These are phyloP conservation scores for Aphelenchoides avenae DNA, from an alignment of 1,140 invertebrate genomes.

Conservation along the genomic window DNA sequence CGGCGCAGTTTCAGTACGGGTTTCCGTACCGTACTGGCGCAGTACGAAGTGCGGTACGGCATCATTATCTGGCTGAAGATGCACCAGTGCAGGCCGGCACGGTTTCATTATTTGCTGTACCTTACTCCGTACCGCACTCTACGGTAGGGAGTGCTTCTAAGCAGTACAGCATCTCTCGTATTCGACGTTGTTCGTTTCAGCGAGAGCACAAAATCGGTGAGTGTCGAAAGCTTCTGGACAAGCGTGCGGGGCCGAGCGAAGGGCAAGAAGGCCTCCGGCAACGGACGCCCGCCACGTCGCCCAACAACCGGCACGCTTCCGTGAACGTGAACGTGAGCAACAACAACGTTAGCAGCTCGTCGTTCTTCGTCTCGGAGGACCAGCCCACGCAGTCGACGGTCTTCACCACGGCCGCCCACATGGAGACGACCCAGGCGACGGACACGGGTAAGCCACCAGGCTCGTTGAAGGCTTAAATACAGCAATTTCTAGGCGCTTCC, in stretches of 20 bases:
- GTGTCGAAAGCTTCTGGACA: conserved; percentile 41
- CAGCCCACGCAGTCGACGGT: conserved; percentile 33
- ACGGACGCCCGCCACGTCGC: conserved; percentile 9
- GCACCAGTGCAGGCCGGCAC: too few relatives aligned
- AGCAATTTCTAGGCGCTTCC: conserved; percentile 35
- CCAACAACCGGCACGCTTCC: conserved; percentile 24
- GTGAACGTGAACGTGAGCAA: conserved; percentile 19
- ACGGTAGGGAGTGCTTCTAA: conserved; percentile 9
- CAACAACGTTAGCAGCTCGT: conserved; percentile 26
- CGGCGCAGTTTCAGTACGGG: too few relatives aligned
- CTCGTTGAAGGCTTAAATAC: conserved; percentile 2
- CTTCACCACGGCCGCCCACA: conserved; percentile 49
- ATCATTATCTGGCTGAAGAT: too few relatives aligned
- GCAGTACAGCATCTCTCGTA: neutral
- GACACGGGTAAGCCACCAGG: conserved; percentile 22
- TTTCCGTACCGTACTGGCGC: too few relatives aligned
- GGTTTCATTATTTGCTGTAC: too few relatives aligned
- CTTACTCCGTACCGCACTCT: too few relatives aligned
- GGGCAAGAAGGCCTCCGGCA: conserved; percentile 18
- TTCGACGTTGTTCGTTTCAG: conserved; percentile 29
- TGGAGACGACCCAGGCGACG: conserved; percentile 33
- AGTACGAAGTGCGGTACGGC: too few relatives aligned
- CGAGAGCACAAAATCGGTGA: conserved; percentile 50
- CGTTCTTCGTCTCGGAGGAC: conserved; percentile 22
- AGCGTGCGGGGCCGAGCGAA: conserved; percentile 26